Conservation (phyloP, 2,113 vertebrate species). For the Apteryx mantelli region DNA sequence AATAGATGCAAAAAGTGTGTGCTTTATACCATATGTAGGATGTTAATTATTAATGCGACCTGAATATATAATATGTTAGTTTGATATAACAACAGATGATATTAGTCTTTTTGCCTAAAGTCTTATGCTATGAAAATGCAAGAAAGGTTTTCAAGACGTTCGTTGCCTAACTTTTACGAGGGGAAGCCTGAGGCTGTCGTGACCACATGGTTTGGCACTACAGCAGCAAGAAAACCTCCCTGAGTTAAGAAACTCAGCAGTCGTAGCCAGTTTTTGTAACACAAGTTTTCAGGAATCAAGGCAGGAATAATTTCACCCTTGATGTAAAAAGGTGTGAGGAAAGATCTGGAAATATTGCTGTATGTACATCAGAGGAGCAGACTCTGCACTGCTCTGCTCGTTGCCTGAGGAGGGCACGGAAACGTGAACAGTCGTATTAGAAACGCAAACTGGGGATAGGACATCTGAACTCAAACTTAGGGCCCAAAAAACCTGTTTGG, state of each 20-base stretch:
- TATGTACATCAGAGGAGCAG: background rate
- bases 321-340: background rate
- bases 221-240: background rate
- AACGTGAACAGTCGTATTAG: background rate
- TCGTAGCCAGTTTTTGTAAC: background rate
- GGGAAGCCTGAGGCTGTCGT: conserved; percentile 14
- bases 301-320: background rate
- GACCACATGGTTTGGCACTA: background rate
- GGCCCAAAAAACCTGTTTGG: background rate
- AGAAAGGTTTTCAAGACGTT: conserved; percentile 43
- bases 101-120: conserved; percentile 40
- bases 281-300: background rate
- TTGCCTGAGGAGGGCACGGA: background rate
- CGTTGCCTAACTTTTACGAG: background rate
- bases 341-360: background rate
- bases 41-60: conserved; percentile 53
- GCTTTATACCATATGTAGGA: conserved; percentile 12
- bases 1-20: background rate
- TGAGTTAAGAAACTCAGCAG: background rate
- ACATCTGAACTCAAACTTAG: background rate
- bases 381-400: background rate
- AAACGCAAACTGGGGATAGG: background rate
- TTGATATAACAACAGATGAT: conserved; percentile 3
- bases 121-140: conserved; percentile 23
- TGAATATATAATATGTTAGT: conserved; percentile 48